Conservation (phyloP, 2,797 vertebrate species). For the Bradypodion pumilum region DNA sequence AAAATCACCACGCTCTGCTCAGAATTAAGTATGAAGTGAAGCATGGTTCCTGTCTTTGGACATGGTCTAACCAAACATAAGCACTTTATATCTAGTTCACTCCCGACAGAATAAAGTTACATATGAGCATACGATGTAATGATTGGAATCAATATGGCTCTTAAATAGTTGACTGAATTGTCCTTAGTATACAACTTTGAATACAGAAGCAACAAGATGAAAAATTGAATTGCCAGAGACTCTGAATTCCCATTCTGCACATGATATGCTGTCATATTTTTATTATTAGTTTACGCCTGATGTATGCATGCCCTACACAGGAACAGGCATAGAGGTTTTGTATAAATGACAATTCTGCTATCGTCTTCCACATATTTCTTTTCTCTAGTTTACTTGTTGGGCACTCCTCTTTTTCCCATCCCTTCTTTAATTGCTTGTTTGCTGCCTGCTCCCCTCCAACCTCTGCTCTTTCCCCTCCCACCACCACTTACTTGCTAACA, state of each 20-base stretch:
- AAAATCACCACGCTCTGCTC: neutral
- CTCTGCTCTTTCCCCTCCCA: too few relatives aligned
- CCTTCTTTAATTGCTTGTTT: too few relatives aligned
- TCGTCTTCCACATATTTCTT: too few relatives aligned
- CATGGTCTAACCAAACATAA: neutral
- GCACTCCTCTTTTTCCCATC: too few relatives aligned
- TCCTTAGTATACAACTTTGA: neutral
- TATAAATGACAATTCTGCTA: too few relatives aligned
- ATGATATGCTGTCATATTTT: neutral
- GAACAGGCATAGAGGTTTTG: neutral
- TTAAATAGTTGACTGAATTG: neutral
- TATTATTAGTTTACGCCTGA: neutral
- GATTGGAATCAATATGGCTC: neutral
- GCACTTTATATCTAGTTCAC: neutral
- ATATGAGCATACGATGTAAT: neutral
- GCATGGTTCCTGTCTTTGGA: neutral
- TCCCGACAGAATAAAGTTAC: neutral
- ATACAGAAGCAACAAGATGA: neutral
- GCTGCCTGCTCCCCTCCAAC: too few relatives aligned
- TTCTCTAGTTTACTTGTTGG: too few relatives aligned
- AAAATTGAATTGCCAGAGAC: neutral
- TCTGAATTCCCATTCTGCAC: neutral
- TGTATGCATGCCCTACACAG: neutral
- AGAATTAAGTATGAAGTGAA: neutral
- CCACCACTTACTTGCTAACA: too few relatives aligned